Percentiles rank a stretch among this genome's conserved stretches.
These are phyloP conservation scores for Hylaea fasciaria DNA, from an alignment of 2,888 invertebrate species.

Conservation along the genomic window DNA sequence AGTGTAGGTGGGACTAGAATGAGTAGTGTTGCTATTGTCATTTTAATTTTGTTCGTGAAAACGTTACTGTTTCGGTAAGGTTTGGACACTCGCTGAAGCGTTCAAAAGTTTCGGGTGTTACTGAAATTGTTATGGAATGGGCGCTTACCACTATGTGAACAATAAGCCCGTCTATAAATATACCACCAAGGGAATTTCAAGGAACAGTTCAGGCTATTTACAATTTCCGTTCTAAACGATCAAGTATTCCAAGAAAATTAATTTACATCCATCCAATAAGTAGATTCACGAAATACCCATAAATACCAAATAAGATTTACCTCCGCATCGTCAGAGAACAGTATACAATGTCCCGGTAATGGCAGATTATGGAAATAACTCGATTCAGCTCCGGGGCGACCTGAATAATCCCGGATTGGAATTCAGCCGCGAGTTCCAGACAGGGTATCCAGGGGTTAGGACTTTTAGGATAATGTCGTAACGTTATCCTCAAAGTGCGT, in stretches of 20 bases:
- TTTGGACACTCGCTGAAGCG: too few species aligned
- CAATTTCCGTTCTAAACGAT: neutral
- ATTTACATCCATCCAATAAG: constrained; percentile 1
- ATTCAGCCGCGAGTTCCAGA: constrained; percentile 30
- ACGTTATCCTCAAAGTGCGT: neutral
- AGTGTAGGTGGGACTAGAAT: too few species aligned
- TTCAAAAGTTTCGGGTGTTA: too few species aligned
- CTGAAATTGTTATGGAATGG: too few species aligned
- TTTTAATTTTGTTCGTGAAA: too few species aligned
- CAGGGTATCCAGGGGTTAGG: neutral
- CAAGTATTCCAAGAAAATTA: neutral
- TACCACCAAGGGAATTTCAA: too few species aligned
- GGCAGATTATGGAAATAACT: constrained; percentile 42
- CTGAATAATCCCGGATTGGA: constrained; percentile 37
- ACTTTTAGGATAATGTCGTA: constrained; percentile 4
- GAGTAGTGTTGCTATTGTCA: too few species aligned
- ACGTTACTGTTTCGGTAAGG: too few species aligned
- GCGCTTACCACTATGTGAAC: too few species aligned
- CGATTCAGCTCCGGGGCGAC: constrained; percentile 32
- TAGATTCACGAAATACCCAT: constrained; percentile 13
- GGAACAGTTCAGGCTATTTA: neutral
- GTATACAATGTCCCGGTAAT: constrained; percentile 32
- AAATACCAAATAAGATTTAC: constrained; percentile 26
- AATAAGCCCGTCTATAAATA: too few species aligned
- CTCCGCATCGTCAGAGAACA: constrained; percentile 16